Percentiles rank a stretch among this genome's conserved stretches.
Conservation (phyloP, 2,888 invertebrate genomes). For the Nemoura dubitans region DNA sequence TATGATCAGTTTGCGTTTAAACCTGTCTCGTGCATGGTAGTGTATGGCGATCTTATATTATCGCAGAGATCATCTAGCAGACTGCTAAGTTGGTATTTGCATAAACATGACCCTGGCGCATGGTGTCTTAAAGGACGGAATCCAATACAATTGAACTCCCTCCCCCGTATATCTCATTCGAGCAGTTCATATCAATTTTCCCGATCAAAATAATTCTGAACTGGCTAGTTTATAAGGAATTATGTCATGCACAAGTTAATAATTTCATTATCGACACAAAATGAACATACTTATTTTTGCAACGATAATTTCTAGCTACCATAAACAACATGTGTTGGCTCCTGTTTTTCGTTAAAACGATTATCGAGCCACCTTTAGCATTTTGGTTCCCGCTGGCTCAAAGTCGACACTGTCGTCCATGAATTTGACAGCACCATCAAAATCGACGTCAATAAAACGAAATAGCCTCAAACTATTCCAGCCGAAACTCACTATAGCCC, state of each 20-base stretch:
- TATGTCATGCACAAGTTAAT: neutral
- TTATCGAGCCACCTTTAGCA: neutral
- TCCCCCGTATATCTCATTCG: constrained; percentile 7
- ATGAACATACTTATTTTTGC: neutral
- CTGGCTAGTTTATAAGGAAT: neutral
- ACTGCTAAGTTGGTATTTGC: neutral
- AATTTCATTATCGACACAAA: neutral
- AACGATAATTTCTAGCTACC: neutral
- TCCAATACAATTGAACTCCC: neutral
- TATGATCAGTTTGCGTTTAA: neutral
- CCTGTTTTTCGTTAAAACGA: neutral
- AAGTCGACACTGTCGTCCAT: neutral
- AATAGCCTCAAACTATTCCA: neutral
- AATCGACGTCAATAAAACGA: neutral
- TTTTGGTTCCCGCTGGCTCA: neutral
- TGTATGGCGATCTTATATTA: neutral
- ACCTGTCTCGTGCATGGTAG: neutral
- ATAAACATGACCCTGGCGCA: neutral
- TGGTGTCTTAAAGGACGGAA: neutral
- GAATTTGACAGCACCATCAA: neutral
- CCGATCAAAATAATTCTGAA: neutral
- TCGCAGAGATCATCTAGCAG: neutral
- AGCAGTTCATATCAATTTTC: neutral
- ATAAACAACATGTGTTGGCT: neutral
- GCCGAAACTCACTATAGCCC: neutral